Evolutionary conservation across 2,797 vertebrate species (phyloP).

Genomic region (Sebastes itinus): DNA sequence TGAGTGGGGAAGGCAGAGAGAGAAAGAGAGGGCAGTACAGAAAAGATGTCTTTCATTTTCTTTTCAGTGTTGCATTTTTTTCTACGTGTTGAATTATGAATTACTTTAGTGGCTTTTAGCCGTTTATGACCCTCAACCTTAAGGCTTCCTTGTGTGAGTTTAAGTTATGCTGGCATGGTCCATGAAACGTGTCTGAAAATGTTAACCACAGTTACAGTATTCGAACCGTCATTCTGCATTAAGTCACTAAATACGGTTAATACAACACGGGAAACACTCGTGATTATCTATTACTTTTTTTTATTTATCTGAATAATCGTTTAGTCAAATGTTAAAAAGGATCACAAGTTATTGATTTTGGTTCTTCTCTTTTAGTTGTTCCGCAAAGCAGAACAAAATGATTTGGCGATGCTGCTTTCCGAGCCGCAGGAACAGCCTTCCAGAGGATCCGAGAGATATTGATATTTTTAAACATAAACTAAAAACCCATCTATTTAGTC

Average conservation of each 20-base stretch:
- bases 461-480: no score
- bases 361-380: no score
- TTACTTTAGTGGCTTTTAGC: constrained; percentile 47
- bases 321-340: neutral
- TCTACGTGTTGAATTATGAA: constrained; percentile 36
- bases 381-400: no score
- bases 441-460: no score
- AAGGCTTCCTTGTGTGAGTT: constrained; percentile 7
- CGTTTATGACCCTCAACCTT: constrained; percentile 33
- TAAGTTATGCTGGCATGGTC: neutral
- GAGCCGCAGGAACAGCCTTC: no score
- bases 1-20: constrained; percentile 8
- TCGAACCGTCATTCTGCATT: neutral
- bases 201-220: neutral
- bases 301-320: neutral
- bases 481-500: no score
- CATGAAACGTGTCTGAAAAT: neutral
- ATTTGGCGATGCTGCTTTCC: no score
- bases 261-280: neutral
- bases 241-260: neutral
- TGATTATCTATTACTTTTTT: neutral
- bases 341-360: neutral
- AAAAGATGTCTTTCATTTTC: constrained; percentile 10
- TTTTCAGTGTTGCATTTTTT: constrained; percentile 13
- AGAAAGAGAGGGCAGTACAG: neutral